Percentiles rank a stretch among this genome's conserved stretches.
Conservation (phyloP, 2,113 vertebrate species). For the Rattus rattus region DNA sequence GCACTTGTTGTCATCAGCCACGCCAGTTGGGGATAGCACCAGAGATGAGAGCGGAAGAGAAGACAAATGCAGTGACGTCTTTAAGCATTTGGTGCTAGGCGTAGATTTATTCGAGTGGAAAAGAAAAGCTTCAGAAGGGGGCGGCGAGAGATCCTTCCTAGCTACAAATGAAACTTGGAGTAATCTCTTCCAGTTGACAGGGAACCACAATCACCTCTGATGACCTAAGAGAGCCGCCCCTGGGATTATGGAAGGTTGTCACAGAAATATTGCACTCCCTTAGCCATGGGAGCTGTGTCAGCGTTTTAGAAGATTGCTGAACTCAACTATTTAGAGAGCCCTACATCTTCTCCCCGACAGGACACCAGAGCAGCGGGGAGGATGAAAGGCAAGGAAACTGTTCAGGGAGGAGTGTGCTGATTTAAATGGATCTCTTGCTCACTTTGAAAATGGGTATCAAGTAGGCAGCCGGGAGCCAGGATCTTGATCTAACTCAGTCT, state of each 20-base stretch:
- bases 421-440: conserved; percentile 58
- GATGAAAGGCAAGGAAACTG: neutral
- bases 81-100: conserved; percentile 3
- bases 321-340: conserved; percentile 59
- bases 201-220: conserved; percentile 58
- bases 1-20: neutral
- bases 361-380: conserved; percentile 39
- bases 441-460: conserved; percentile 15
- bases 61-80: neutral
- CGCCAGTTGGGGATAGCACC: neutral
- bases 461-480: neutral
- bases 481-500: neutral
- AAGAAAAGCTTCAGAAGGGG: neutral
- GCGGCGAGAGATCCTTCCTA: neutral
- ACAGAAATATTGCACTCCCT: conserved; percentile 75
- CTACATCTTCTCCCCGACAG: conserved; percentile 67
- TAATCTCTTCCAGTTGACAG: conserved; percentile 70
- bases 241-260: conserved; percentile 75
- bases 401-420: neutral
- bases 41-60: neutral
- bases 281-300: conserved; percentile 77
- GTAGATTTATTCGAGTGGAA: conserved; percentile 65
- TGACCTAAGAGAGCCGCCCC: conserved; percentile 70
- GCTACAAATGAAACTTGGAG: conserved; percentile 55
- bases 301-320: conserved; percentile 75